These are phyloP conservation scores for Rhipidura dahli DNA, from an alignment of 2,113 vertebrate genomes.

Conservation along the genomic window DNA sequence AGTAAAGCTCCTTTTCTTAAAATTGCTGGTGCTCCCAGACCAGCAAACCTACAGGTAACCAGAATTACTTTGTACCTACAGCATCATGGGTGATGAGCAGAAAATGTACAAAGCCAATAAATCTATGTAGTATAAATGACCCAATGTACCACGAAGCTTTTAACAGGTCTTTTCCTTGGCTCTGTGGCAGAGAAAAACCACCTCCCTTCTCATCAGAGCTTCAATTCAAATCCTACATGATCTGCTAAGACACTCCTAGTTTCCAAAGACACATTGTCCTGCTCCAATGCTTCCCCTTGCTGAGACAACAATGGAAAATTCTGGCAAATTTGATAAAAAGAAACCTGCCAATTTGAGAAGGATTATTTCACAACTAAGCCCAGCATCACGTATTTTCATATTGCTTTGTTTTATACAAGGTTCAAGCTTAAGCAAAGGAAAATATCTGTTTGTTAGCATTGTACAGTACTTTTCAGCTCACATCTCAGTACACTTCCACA, in stretches of 20 bases:
- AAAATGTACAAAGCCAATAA: not conserved
- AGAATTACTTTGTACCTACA: not conserved
- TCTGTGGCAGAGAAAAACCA: rapidly evolving
- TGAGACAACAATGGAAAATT: not conserved
- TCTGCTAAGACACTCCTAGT: not conserved
- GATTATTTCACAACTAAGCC: not conserved
- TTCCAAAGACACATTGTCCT: not conserved
- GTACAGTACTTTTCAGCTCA: not conserved
- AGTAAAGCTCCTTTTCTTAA: not conserved
- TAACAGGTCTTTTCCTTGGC: not conserved
- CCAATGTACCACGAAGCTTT: not conserved
- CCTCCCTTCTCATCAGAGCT: not conserved
- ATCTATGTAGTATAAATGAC: not conserved
- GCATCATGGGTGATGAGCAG: not conserved
- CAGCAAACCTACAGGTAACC: not conserved
- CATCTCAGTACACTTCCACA: not conserved
- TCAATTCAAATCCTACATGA: not conserved
- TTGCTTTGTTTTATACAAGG: not conserved
- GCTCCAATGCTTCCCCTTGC: not conserved
- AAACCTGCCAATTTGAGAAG: not conserved
- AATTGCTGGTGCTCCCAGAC: not conserved
- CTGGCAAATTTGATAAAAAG: not conserved
- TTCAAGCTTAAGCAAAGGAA: not conserved
- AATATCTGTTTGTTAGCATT: not conserved
- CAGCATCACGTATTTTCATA: not conserved